Evolutionary conservation across 2,113 vertebrate species (phyloP).

Genomic region (Phycodurus eques): DNA sequence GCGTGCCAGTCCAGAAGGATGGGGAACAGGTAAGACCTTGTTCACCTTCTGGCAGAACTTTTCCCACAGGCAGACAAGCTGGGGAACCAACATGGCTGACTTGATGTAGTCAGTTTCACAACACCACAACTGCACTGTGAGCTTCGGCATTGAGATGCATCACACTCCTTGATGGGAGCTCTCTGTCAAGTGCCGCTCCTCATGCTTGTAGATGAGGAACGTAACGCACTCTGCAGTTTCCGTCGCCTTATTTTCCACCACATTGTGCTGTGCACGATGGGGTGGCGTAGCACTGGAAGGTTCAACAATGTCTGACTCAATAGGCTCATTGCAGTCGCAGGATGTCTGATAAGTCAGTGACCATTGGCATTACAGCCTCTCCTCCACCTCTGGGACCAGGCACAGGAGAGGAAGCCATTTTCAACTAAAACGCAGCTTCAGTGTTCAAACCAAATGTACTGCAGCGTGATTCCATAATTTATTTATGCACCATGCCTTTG

Average conservation of each 20-base stretch:
- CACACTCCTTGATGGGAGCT: constrained; percentile 12
- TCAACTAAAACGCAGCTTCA: constrained; percentile 42
- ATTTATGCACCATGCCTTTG: constrained; percentile 56
- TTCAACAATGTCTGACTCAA: constrained; percentile 20
- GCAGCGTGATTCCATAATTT: constrained; percentile 60
- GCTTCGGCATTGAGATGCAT: constrained; percentile 10
- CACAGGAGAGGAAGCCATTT: constrained; percentile 51
- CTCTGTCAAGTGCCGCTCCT: constrained; percentile 22
- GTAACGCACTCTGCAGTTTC: constrained; percentile 21
- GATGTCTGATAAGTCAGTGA: constrained; percentile 39
- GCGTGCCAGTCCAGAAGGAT: constrained; percentile 78
- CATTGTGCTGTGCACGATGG: constrained; percentile 10
- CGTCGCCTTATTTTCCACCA: constrained; percentile 30
- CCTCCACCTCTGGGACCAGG: constrained; percentile 34
- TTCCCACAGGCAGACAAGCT: constrained; percentile 40
- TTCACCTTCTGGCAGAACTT: constrained; percentile 31
- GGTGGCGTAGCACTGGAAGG: constrained; percentile 33
- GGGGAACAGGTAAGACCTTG: constrained; percentile 75
- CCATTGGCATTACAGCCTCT: constrained; percentile 20
- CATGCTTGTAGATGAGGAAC: constrained; percentile 42
- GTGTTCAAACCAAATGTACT: constrained; percentile 55
- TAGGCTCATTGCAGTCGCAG: constrained; percentile 40
- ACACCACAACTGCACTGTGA: constrained; percentile 17
- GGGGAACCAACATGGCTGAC: constrained; percentile 52
- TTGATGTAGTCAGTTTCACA: constrained; percentile 26